Conservation (phyloP, 2,113 vertebrate genomes). For the Ammodramus savannarum region DNA sequence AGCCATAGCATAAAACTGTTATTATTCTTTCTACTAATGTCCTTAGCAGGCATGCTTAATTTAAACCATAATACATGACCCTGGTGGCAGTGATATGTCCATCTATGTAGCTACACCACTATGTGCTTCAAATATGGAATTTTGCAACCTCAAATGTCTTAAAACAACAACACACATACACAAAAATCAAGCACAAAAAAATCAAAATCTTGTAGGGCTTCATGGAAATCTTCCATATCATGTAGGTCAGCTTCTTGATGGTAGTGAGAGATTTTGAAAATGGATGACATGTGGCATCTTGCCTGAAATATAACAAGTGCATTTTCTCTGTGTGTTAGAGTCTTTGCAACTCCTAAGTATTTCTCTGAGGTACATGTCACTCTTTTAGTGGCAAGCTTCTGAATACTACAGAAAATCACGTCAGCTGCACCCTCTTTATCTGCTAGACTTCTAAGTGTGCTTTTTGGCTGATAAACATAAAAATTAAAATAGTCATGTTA, state of each 20-base stretch:
- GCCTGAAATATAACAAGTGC: background rate
- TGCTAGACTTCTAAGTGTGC: background rate
- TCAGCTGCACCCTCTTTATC: background rate
- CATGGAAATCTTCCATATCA: background rate
- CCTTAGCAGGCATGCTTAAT: background rate
- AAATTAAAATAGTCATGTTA: background rate
- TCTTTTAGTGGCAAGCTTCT: background rate
- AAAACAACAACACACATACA: background rate
- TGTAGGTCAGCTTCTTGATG: background rate
- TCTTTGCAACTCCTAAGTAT: background rate
- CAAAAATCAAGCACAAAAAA: background rate
- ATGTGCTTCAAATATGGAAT: background rate
- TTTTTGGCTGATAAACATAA: background rate
- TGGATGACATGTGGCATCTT: background rate
- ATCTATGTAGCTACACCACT: background rate
- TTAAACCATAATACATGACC: background rate
- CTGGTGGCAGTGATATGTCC: background rate
- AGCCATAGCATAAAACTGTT: background rate
- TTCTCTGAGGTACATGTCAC: background rate
- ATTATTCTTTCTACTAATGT: background rate
- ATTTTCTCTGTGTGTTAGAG: background rate
- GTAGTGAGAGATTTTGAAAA: background rate
- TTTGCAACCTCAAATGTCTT: background rate
- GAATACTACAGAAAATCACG: background rate
- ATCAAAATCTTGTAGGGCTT: background rate